These are phyloP conservation scores for Hermetia illucens DNA, from an alignment of 1,140 invertebrate species.

Conservation along the genomic window DNA sequence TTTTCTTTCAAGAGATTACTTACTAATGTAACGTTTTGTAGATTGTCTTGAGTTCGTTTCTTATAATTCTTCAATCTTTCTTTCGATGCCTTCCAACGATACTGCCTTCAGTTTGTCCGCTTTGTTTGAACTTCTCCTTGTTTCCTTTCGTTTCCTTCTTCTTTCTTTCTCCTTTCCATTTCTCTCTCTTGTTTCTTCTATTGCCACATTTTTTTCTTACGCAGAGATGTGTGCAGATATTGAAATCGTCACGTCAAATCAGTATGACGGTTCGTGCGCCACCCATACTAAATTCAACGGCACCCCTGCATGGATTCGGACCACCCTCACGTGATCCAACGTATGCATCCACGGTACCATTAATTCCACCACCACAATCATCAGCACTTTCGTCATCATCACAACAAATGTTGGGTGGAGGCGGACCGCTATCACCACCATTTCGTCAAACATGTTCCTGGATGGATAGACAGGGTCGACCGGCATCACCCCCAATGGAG, in stretches of 20 bases:
- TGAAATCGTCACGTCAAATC: slow-evolving; percentile 70
- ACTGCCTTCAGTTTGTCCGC: too few species aligned
- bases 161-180: slow-evolving; percentile 13
- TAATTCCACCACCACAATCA: slow-evolving; percentile 15
- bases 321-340: slow-evolving; percentile 29
- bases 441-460: slow-evolving; percentile 72
- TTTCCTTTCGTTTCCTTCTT: slow-evolving; percentile 14
- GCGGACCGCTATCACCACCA: slow-evolving; percentile 33
- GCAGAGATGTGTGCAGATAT: slow-evolving; percentile 53
- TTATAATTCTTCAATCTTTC: too few species aligned
- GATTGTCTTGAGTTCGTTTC: too few species aligned
- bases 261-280: slow-evolving; percentile 75
- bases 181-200: slow-evolving; percentile 30
- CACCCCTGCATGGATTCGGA: slow-evolving; percentile 31
- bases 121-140: too few species aligned
- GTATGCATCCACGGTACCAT: slow-evolving; percentile 31
- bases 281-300: slow-evolving; percentile 30
- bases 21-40: too few species aligned
- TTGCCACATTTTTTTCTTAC: slow-evolving; percentile 32
- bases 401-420: slow-evolving; percentile 29
- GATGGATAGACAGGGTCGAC: slow-evolving; percentile 78
- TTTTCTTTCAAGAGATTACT: too few species aligned
- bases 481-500: slow-evolving; percentile 68
- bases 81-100: too few species aligned
- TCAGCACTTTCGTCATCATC: slow-evolving; percentile 20